Conservation (phyloP, 2,888 invertebrate genomes). For the Coecobrya sp. region DNA sequence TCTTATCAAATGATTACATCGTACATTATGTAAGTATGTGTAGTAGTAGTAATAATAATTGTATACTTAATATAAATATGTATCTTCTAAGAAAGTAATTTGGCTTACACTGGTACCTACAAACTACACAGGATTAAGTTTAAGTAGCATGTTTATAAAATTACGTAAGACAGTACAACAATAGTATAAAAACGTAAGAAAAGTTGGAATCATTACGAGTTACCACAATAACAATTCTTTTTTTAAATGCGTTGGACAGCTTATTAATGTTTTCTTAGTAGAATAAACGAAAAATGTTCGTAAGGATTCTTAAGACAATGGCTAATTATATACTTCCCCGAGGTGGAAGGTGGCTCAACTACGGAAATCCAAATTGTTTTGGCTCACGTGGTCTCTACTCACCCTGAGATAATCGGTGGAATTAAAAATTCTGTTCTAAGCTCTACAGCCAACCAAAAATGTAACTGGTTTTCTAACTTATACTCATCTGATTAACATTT, state of each 20-base stretch:
- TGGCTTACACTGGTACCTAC: background rate
- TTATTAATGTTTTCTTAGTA: background rate
- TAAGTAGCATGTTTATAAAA: slow-evolving; percentile 60
- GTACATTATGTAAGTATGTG: background rate
- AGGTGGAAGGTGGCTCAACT: background rate
- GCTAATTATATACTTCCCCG: background rate
- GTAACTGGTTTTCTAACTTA: background rate
- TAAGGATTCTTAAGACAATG: background rate
- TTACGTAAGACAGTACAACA: slow-evolving; percentile 39
- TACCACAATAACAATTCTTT: slow-evolving; percentile 46
- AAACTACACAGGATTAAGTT: slow-evolving; percentile 31
- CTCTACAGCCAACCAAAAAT: slow-evolving; percentile 24
- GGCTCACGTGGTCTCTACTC: background rate
- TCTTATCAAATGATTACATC: slow-evolving; percentile 5
- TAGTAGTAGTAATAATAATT: background rate
- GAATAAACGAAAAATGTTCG: background rate
- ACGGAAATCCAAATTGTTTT: slow-evolving; percentile 4
- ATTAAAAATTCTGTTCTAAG: slow-evolving; percentile 13
- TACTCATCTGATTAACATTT: background rate
- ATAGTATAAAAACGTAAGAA: slow-evolving; percentile 69
- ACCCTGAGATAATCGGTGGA: slow-evolving; percentile 27
- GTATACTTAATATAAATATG: background rate
- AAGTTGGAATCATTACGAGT: slow-evolving; percentile 57
- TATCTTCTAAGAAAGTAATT: background rate
- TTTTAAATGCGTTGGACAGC: slow-evolving; percentile 44